Evolutionary conservation across 1,140 invertebrate species (phyloP).

Genomic region (Brachionus rotundiformis): DNA sequence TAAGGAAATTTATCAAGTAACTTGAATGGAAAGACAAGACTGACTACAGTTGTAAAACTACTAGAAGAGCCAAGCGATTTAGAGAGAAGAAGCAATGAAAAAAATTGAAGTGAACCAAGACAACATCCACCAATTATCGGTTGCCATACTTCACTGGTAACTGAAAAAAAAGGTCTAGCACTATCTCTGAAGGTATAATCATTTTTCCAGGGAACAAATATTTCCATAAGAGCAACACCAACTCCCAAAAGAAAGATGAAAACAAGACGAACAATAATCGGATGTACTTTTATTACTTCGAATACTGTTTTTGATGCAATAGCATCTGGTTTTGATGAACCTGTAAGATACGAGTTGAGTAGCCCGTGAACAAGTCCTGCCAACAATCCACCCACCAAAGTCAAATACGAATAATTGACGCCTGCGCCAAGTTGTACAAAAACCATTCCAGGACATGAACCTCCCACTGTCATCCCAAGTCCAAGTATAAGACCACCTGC

Average conservation of each 20-base stretch:
- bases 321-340: background rate
- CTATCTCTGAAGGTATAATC: constrained; percentile 4
- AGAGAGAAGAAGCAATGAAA: background rate
- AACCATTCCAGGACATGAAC: constrained; percentile 39
- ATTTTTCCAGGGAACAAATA: constrained; percentile 33
- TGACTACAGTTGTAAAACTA: background rate
- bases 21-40: background rate
- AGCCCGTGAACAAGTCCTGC: background rate
- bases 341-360: background rate
- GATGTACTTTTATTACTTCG: background rate
- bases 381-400: constrained; percentile 3
- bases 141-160: constrained; percentile 39
- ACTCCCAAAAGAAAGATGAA: background rate
- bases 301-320: background rate
- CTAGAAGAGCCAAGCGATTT: background rate
- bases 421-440: constrained; percentile 34
- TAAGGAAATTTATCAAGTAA: background rate
- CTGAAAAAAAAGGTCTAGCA: background rate
- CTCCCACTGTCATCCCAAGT: constrained; percentile 18
- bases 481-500: constrained; percentile 25
- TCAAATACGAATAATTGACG: constrained; percentile 5
- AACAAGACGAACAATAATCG: background rate
- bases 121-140: constrained; percentile 23
- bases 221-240: constrained; percentile 25
- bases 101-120: constrained; percentile 33